phyloP scores from a whole-genome alignment of 92 coral and sea anemone species.

The Epizoanthus stellaris region DNA sequence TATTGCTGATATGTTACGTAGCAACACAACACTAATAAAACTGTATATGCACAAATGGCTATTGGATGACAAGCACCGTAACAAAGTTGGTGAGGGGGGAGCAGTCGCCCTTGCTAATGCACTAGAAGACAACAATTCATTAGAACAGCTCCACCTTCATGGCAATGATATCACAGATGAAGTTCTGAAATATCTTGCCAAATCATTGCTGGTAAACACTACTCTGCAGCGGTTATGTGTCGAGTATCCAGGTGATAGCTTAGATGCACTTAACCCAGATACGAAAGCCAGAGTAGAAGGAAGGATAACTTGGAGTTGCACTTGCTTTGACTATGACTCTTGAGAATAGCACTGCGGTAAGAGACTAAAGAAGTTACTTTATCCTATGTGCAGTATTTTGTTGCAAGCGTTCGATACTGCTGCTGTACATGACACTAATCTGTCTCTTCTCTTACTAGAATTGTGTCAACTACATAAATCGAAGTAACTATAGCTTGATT shows the following conservation, averaged over 20 bases:
- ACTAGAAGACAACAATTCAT: not conserved
- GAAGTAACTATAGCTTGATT: no score
- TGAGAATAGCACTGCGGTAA: no score
- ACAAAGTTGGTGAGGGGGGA: not conserved
- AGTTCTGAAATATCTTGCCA: not conserved
- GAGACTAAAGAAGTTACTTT: no score
- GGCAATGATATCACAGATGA: not conserved
- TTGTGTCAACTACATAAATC: no score
- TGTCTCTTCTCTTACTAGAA: no score
- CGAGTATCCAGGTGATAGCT: not conserved
- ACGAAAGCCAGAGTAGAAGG: not conserved
- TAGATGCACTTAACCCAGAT: not conserved
- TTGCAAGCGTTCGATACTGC: no score
- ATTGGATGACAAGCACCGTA: not conserved
- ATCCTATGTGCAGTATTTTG: no score
- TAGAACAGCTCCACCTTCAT: not conserved
- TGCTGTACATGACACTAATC: no score
- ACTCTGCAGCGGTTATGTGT: not conserved
- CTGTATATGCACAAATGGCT: not conserved
- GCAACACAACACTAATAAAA: not conserved
- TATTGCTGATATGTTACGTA: not conserved
- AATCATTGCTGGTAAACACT: not conserved
- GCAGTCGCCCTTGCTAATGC: slow-evolving; percentile 1
- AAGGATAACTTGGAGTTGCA: not conserved
- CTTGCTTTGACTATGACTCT: no score